A percentile compares a stretch with the other conserved stretches of the same genome.
Conservation (phyloP, 2,797 vertebrate species). For the Poecilia gillii region DNA sequence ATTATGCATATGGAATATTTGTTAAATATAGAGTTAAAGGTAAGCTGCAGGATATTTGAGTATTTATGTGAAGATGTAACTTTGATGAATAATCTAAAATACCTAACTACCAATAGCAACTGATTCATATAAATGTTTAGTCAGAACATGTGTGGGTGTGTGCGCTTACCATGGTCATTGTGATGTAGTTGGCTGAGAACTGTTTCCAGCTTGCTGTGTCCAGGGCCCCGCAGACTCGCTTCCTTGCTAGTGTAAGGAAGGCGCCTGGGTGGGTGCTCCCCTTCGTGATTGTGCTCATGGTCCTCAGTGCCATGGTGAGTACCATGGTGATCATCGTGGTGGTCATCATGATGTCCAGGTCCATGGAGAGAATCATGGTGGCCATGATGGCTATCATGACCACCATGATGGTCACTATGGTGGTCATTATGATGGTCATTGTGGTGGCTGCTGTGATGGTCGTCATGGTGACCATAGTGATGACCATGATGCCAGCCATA, state of each 20-base stretch:
- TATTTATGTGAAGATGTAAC: not conserved
- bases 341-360: slow-evolving; percentile 22
- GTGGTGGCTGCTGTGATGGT: slow-evolving; percentile 22
- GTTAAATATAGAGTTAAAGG: not conserved
- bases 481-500: slow-evolving; percentile 2
- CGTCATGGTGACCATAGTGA: slow-evolving; percentile 8
- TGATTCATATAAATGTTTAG: not conserved
- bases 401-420: slow-evolving; percentile 23
- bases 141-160: not conserved
- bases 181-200: slow-evolving; percentile 76
- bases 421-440: slow-evolving; percentile 21
- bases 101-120: not conserved
- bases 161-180: slow-evolving; percentile 66
- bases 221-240: slow-evolving; percentile 24
- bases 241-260: slow-evolving; percentile 58
- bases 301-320: slow-evolving; percentile 14
- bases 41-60: not conserved
- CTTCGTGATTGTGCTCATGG: slow-evolving; percentile 29
- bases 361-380: slow-evolving; percentile 29
- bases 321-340: slow-evolving; percentile 14
- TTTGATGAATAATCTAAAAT: not conserved
- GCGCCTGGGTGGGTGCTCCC: slow-evolving; percentile 41
- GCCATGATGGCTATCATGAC: slow-evolving; percentile 11
- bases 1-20: not conserved
- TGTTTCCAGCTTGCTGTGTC: slow-evolving; percentile 75